Evolutionary conservation across 2,113 vertebrate species (phyloP), one percentile per base, ranked within the genome.

Genomic region (Taxidea taxus): DNA sequence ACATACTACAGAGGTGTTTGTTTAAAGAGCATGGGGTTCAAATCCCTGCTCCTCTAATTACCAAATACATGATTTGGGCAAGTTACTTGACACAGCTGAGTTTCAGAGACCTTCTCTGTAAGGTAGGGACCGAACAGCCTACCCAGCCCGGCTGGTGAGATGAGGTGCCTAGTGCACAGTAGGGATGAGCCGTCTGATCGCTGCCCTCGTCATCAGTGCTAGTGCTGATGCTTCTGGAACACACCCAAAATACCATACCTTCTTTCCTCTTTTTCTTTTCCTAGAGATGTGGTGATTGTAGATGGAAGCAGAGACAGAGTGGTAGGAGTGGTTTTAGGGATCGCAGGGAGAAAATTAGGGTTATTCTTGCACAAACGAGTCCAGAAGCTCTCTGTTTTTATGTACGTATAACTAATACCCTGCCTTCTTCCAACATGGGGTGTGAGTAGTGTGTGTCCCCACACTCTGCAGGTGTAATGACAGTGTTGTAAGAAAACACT

Each of bases 1-100:
- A 54, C 2, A 6, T 75, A 11, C 62, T n/a, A 21, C 12, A 75
- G 37, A 83, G 34, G 47, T 85, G 72, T 49, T 72, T 72, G 77
- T 68, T 97, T 58, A 87, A 16, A 85, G 44, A 94, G 27, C 18
- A 25, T 89, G 62, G 16, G 5, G n/a, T 58, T 94, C 72, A n/a
- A 66, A 47, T 80, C 13, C 18, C 58, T 15, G 56, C 27, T 23
- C 66, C 5, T 42, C 25, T 25, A 14, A 29, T 82, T 77, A 81
- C 15, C 68, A 60, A 62, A 44, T 62, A 5, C 13, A 39, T 51
- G 7, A 83, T 84, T 14, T 49, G 11, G 74, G 6, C 18, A 75
- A 51, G 39, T 66, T 60, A 56, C 20, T 34, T 44, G 72, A 68
- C 51, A 34, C 51, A 84, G 16, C 23, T 20, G 7, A 77, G 14